phyloP scores from a whole-genome alignment of 2,888 invertebrate species.

The Nomada hirtipes region DNA sequence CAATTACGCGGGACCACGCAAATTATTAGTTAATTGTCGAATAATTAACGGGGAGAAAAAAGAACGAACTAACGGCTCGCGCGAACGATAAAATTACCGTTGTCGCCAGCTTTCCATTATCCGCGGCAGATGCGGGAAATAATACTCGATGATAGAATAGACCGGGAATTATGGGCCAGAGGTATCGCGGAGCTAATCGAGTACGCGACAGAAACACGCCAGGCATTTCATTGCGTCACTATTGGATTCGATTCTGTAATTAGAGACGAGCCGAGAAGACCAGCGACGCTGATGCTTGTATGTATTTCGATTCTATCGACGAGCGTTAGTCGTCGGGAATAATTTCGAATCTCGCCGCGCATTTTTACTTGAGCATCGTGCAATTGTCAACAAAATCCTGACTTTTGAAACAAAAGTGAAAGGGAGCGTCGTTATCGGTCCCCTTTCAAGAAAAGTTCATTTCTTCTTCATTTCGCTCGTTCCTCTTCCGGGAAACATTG shows the following conservation, averaged over 20 bases:
- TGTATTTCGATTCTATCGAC: slow-evolving; percentile 26
- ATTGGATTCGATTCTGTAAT: slow-evolving; percentile 45
- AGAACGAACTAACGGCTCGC: too few species aligned
- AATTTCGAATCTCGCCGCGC: background rate
- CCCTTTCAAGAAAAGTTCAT: too few species aligned
- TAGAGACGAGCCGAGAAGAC: slow-evolving; percentile 46
- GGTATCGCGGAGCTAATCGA: slow-evolving; percentile 3
- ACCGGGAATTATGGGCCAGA: slow-evolving; percentile 1
- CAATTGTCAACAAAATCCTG: too few species aligned
- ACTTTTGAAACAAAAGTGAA: too few species aligned
- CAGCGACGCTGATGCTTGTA: slow-evolving; percentile 28
- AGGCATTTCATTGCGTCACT: slow-evolving; percentile 56
- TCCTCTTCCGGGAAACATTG: background rate
- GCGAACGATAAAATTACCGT: background rate
- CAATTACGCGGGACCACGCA: background rate
- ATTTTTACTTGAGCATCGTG: too few species aligned
- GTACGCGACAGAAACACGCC: slow-evolving; percentile 33
- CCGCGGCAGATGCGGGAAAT: background rate
- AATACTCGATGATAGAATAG: background rate
- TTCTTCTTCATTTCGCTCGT: too few species aligned
- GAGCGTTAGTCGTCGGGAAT: background rate
- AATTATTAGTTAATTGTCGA: too few species aligned
- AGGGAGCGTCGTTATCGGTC: too few species aligned
- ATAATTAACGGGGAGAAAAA: too few species aligned
- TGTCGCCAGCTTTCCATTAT: background rate